Conservation (phyloP, 2,113 vertebrate species). For the Phrynosoma blainvillii region DNA sequence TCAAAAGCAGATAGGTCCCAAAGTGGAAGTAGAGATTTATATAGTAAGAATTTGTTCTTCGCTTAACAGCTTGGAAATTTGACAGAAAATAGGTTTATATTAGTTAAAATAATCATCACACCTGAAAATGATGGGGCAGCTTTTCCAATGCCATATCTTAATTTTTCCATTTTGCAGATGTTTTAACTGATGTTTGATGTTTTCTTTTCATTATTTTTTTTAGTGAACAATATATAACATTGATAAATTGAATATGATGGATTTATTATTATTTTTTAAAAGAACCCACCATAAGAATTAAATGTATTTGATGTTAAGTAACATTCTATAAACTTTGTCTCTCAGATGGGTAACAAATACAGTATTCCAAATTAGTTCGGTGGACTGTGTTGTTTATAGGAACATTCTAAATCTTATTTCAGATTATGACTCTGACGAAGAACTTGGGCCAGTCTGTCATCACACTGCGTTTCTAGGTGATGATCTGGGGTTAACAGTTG, state of each 20-base stretch:
- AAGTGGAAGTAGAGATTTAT: slow-evolving; percentile 40
- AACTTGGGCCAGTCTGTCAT: slow-evolving; percentile 78
- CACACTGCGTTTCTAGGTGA: slow-evolving; percentile 82
- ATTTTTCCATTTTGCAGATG: background rate
- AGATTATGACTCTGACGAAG: slow-evolving; percentile 85
- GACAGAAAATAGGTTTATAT: background rate
- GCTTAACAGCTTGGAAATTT: slow-evolving; percentile 1
- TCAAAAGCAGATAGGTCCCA: background rate
- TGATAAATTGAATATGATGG: slow-evolving; percentile 41
- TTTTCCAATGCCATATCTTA: background rate
- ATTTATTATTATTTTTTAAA: background rate
- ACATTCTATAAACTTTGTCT: slow-evolving; percentile 29
- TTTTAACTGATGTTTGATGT: background rate
- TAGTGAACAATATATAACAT: background rate
- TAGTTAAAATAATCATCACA: background rate
- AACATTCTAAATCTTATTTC: slow-evolving; percentile 82
- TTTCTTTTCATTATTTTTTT: background rate
- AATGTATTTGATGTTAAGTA: slow-evolving; percentile 47
- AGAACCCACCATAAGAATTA: slow-evolving; percentile 56
- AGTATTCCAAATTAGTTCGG: slow-evolving; percentile 34
- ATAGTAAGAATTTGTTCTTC: background rate
- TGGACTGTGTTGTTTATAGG: slow-evolving; percentile 71
- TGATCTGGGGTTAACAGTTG: slow-evolving; percentile 64
- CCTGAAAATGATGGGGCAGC: background rate
- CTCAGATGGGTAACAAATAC: slow-evolving; percentile 64